Evolutionary conservation across 2,113 vertebrate species (phyloP).

Genomic region (Tinamus guttatus): DNA sequence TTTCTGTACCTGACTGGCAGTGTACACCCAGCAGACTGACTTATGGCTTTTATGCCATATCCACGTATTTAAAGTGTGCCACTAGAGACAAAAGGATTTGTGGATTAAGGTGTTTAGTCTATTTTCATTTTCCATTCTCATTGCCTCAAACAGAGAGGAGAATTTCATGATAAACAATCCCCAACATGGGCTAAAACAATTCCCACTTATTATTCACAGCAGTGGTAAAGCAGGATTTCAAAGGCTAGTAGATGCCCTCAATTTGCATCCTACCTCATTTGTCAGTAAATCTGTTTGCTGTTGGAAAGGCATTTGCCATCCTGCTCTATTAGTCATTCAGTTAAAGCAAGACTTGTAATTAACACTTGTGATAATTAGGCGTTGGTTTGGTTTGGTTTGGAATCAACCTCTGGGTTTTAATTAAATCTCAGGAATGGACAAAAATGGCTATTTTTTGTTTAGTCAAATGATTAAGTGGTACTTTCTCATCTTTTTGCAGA

Average conservation of each 20-base stretch:
- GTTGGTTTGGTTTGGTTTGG: conserved; percentile 63
- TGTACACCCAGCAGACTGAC: background rate
- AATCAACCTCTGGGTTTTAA: conserved; percentile 76
- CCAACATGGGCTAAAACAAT: conserved; percentile 32
- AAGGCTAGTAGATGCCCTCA: conserved; percentile 67
- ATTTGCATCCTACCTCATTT: conserved; percentile 74
- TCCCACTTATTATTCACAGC: conserved; percentile 73
- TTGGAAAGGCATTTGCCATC: conserved; percentile 66
- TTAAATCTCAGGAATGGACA: conserved; percentile 72
- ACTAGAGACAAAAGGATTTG: background rate
- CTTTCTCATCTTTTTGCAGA: conserved; percentile 19
- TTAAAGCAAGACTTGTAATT: conserved; percentile 74
- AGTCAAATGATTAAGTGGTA: conserved; percentile 22
- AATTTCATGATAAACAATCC: conserved; percentile 56
- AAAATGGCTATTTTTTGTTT: conserved; percentile 63
- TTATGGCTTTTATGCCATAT: background rate
- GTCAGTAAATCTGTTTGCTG: conserved; percentile 72
- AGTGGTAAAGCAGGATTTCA: conserved; percentile 63
- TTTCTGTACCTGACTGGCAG: conserved; percentile 4
- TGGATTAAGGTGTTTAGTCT: background rate
- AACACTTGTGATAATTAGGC: conserved; percentile 73
- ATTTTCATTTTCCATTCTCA: conserved; percentile 9
- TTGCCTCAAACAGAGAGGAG: background rate
- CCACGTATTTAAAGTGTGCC: background rate
- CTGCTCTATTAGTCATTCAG: conserved; percentile 73